phyloP scores from a whole-genome alignment of 2,113 vertebrate genomes.

The Enhydra lutris region DNA sequence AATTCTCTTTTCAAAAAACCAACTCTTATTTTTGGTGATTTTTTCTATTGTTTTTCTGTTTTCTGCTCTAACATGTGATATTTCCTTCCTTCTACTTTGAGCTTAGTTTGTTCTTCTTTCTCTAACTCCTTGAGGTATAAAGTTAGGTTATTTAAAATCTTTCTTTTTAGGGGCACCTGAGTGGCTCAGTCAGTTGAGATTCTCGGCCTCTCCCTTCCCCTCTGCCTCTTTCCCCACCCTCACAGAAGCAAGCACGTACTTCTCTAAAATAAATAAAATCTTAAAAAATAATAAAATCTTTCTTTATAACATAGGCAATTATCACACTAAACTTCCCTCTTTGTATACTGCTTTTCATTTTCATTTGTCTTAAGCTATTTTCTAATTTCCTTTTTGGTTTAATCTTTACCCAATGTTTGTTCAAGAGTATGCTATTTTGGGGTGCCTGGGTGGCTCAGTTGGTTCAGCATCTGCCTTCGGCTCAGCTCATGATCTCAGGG shows the following conservation, averaged over 20 bases:
- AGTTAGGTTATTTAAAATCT: background rate
- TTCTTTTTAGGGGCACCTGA: background rate
- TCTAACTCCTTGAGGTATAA: background rate
- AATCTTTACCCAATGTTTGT: background rate
- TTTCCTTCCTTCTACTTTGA: background rate
- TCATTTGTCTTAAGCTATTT: background rate
- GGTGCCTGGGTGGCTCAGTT: too few species aligned
- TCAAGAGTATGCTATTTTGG: background rate
- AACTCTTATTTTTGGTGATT: background rate
- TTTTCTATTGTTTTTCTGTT: background rate
- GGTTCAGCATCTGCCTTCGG: too few species aligned
- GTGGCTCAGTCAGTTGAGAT: background rate
- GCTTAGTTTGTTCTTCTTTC: background rate
- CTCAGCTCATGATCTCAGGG: too few species aligned
- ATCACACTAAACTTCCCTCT: background rate
- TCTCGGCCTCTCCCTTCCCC: background rate
- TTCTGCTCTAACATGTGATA: background rate
- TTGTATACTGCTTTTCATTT: background rate
- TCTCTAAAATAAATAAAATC: background rate
- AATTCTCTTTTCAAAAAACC: background rate
- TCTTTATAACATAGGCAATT: background rate
- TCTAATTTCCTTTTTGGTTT: background rate
- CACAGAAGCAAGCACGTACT: background rate
- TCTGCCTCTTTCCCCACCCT: background rate
- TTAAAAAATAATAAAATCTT: background rate